Evolutionary conservation across 2,888 invertebrate genomes (phyloP).

Genomic region (Myopa testacea): DNA sequence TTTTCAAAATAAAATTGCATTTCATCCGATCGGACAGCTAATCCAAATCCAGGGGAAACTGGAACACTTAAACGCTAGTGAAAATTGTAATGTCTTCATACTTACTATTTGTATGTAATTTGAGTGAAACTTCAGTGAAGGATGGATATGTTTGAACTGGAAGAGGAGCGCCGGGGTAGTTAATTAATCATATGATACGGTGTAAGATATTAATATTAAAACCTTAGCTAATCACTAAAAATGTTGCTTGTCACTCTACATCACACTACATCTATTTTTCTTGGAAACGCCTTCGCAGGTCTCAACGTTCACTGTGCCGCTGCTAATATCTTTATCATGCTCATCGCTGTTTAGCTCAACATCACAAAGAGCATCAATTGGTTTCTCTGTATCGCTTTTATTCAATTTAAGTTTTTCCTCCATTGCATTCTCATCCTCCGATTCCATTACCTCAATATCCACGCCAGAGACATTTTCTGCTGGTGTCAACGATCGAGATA

Average conservation of each 20-base stretch:
- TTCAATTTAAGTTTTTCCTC: constrained; percentile 27
- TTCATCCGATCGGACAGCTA: neutral
- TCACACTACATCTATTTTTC: constrained; percentile 52
- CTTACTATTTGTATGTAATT: constrained; percentile 18
- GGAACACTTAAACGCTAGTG: neutral
- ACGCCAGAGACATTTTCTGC: constrained; percentile 46
- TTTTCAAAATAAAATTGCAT: constrained; percentile 2
- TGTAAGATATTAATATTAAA: neutral
- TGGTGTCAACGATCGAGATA: constrained; percentile 35
- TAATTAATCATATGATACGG: neutral
- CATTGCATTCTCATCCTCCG: constrained; percentile 30
- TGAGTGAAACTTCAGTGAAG: neutral
- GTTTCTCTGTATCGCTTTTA: constrained; percentile 27
- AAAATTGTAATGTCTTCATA: neutral
- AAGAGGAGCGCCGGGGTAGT: neutral
- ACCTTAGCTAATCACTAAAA: constrained; percentile 1
- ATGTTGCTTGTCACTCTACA: constrained; percentile 46
- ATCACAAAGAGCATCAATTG: constrained; percentile 36
- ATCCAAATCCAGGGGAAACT: neutral
- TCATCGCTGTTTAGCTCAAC: constrained; percentile 40
- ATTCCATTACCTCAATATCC: constrained; percentile 26
- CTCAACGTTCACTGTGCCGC: constrained; percentile 49
- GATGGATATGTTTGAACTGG: neutral
- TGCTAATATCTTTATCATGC: constrained; percentile 46
- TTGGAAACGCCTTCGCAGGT: constrained; percentile 44